Base-by-base conservation (phyloP, 1,140 invertebrate genomes). In the Cardiocondyla obscurior region DNA sequence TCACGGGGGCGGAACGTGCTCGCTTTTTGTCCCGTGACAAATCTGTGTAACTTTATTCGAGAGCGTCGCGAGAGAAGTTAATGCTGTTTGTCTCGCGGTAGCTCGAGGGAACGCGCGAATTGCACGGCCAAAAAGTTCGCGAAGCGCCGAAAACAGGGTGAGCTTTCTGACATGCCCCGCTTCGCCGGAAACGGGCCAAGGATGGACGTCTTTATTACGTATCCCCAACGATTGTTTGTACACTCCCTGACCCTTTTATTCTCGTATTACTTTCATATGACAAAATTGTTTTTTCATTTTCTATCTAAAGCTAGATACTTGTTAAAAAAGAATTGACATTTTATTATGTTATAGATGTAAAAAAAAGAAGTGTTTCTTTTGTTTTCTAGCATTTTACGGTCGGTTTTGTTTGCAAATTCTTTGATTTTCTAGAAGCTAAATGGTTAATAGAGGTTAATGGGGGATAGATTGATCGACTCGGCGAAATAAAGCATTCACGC, bases 41-140 rank as follows among this genome's bases (percentile, higher is more conserved):
- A 86, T 73, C 85, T 85, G n/a, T 72, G 73, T 53, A 85, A 85
- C 83, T 85, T 85, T 82, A 85, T 70, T 85, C 57, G 77, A 81
- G 58, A 69, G 44, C 28, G 62, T 19, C 42, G 39, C 49, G 62
- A 76, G 58, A 36, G 53, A 72, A 55, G 70, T 83, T 85, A 85
- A 85, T 85, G 84, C 84, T 85, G 62, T 85, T 85, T 85, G 84
- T 85, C 81, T 85, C 55, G 60, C 51, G 58, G 49, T 69, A 58
- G 49, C 51, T 51, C 58, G 65, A 12, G 39, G 60, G 49, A 60
- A 62, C 19, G 73, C 30, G 73, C 28, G 51, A 70, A 73, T 58
- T 44, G 67, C 67, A 16, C 42, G 22, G 28, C 51, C 39, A 57
- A 72, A 58, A 81, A 81, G 77, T 81, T 72, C 39, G 30, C 30